These are phyloP conservation scores for Arctia plantaginis DNA, from an alignment of 2,888 invertebrate species.

Conservation along the genomic window DNA sequence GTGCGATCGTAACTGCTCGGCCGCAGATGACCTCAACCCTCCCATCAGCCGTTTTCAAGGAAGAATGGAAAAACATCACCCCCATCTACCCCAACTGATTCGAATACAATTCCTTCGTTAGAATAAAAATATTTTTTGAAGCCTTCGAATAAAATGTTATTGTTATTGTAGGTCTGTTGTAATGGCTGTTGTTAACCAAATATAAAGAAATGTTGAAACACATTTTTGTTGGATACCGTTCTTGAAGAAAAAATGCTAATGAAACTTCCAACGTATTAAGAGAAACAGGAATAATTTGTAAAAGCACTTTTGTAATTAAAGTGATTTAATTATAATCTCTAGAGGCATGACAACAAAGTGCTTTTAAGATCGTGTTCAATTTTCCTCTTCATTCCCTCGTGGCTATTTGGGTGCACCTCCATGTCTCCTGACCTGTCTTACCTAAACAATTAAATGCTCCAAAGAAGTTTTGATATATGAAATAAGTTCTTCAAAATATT, in stretches of 20 bases:
- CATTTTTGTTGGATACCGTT: neutral
- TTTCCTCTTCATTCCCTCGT: neutral
- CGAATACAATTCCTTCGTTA: constrained; percentile 41
- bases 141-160: constrained; percentile 46
- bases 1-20: constrained; percentile 23
- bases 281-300: neutral
- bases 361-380: neutral
- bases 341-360: neutral
- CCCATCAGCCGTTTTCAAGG: constrained; percentile 31
- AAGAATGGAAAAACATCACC: constrained; percentile 37
- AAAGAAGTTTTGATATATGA: neutral
- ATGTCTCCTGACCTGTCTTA: neutral
- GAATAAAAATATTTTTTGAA: constrained; percentile 27
- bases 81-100: constrained; percentile 35
- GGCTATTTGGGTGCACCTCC: neutral
- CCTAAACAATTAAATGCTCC: neutral
- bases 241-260: neutral
- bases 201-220: constrained; percentile 12
- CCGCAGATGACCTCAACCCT: constrained; percentile 30
- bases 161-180: constrained; percentile 32
- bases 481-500: neutral
- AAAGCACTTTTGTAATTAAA: neutral
- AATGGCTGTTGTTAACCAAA: constrained; percentile 29
- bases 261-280: neutral
- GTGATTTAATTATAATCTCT: neutral